A percentile compares a stretch with the other conserved stretches of the same genome.
phyloP scores from a whole-genome alignment of 2,113 vertebrate species.

The Blennius ocellaris region DNA sequence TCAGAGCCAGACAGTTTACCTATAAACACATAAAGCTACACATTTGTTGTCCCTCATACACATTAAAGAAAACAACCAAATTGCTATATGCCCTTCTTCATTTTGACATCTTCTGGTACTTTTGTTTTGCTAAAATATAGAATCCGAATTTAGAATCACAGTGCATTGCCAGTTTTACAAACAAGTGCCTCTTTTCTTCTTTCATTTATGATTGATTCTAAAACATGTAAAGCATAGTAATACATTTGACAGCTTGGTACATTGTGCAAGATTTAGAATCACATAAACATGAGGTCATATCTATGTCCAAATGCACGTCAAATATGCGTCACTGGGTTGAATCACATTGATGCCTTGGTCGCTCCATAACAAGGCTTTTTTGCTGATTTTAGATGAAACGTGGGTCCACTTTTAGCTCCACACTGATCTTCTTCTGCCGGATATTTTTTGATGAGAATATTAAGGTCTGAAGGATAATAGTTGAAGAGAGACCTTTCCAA shows the following conservation, averaged over 20 bases:
- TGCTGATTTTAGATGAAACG: conserved; percentile 24
- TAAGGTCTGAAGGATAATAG: conserved; percentile 1
- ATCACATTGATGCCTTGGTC: no score
- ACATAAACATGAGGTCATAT: not conserved
- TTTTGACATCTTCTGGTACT: not conserved
- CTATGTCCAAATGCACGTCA: conserved; percentile 7
- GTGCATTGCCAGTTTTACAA: no score
- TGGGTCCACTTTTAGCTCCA: conserved; percentile 14
- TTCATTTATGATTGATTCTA: not conserved
- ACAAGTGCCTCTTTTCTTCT: no score
- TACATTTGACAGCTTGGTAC: conserved; percentile 1
- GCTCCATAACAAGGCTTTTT: not conserved
- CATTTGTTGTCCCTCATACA: not conserved
- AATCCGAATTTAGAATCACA: no score
- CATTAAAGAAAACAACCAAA: not conserved
- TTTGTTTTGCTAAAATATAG: conserved; percentile 12
- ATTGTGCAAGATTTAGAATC: not conserved
- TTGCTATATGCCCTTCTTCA: not conserved
- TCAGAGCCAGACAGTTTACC: not conserved
- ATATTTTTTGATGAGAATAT: conserved; percentile 32
- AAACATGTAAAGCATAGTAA: not conserved
- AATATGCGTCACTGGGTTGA: no score
- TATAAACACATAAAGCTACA: conserved; percentile 1
- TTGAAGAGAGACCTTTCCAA: conserved; percentile 32
- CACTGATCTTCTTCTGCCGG: not conserved